Evolutionary conservation across 1,140 invertebrate genomes (phyloP).

Genomic region (Aphaenogaster ashmeadi): DNA sequence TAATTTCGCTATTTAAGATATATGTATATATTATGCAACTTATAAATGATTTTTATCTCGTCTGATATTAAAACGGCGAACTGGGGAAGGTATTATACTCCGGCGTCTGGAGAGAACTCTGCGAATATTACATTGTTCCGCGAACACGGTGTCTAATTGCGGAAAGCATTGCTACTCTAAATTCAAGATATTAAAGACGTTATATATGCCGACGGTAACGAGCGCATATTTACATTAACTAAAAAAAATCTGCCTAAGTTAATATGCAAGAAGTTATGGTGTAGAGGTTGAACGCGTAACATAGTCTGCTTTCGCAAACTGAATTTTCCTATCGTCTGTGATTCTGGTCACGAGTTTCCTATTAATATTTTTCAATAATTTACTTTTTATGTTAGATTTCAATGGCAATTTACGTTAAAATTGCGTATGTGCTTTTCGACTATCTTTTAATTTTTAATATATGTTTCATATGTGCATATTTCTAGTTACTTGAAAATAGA

Average conservation of each 20-base stretch:
- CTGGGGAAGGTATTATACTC: conserved; percentile 5
- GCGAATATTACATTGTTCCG: conserved; percentile 26
- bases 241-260: conserved; percentile 25
- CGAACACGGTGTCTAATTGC: conserved; percentile 33
- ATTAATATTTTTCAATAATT: conserved; percentile 34
- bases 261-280: conserved; percentile 37
- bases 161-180: conserved; percentile 43
- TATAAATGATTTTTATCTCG: conserved; percentile 16
- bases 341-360: not conserved
- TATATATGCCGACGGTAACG: conserved; percentile 33
- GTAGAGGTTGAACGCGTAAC: not conserved
- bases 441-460: not conserved
- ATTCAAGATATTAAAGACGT: conserved; percentile 46
- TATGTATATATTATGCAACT: not conserved
- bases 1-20: not conserved
- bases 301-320: conserved; percentile 11
- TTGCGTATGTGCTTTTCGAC: not conserved
- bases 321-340: conserved; percentile 18
- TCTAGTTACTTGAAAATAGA: conserved; percentile 4
- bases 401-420: conserved; percentile 21
- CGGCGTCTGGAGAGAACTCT: not conserved
- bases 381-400: not conserved
- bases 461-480: not conserved
- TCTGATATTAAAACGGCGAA: conserved; percentile 9
- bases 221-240: conserved; percentile 36